A percentile compares a stretch with the other conserved stretches of the same genome.
These are phyloP conservation scores for Eurois occulta DNA, from an alignment of 2,888 invertebrate genomes.

Conservation along the genomic window DNA sequence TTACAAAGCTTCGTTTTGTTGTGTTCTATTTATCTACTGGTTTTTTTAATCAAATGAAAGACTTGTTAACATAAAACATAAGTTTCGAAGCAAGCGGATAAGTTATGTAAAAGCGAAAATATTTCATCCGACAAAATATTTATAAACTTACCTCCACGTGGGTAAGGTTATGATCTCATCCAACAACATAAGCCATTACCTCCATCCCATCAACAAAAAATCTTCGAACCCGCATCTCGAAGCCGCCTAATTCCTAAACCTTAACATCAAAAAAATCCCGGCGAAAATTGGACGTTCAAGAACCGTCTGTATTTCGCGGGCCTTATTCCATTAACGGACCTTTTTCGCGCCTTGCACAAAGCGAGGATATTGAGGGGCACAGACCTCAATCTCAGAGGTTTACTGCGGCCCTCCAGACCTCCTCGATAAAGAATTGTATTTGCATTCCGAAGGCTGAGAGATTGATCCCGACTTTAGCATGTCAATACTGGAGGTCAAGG, in stretches of 20 bases:
- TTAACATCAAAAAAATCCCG: slow-evolving; percentile 64
- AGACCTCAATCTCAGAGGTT: slow-evolving; percentile 81
- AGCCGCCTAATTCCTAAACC: slow-evolving; percentile 63
- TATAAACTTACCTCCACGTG: background rate
- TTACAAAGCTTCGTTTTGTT: background rate
- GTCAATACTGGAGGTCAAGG: slow-evolving; percentile 82
- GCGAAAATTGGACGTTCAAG: slow-evolving; percentile 63
- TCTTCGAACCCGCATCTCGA: slow-evolving; percentile 51
- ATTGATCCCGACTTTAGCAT: slow-evolving; percentile 83
- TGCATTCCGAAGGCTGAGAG: slow-evolving; percentile 81
- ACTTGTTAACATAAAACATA: background rate
- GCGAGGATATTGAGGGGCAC: slow-evolving; percentile 80
- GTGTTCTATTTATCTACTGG: background rate
- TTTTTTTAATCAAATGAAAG: background rate
- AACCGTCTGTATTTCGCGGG: slow-evolving; percentile 66
- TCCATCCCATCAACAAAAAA: slow-evolving; percentile 52
- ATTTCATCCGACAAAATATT: slow-evolving; percentile 2
- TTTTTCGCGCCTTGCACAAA: slow-evolving; percentile 82
- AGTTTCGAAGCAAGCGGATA: background rate
- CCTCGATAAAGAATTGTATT: slow-evolving; percentile 84
- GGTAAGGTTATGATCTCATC: slow-evolving; percentile 27
- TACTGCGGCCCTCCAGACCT: slow-evolving; percentile 74
- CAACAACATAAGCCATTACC: slow-evolving; percentile 51
- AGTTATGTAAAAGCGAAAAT: background rate
- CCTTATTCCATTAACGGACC: slow-evolving; percentile 87